phyloP scores from a whole-genome alignment of 2,797 vertebrate species.

The Cephalopachus bancanus region DNA sequence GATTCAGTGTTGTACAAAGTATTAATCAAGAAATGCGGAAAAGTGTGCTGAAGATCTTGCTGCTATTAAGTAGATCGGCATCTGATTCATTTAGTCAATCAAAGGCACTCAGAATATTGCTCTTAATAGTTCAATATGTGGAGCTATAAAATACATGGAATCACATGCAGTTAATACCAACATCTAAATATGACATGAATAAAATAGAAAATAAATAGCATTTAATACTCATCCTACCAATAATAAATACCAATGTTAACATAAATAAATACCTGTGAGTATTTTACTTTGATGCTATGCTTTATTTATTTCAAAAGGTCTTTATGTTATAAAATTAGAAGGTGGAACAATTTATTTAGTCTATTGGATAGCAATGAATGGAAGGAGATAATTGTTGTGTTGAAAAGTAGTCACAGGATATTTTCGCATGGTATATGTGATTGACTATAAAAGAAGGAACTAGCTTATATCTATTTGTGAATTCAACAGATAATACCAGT shows the following conservation, averaged over 20 bases:
- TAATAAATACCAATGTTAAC: constrained; percentile 16
- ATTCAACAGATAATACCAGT: not conserved
- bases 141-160: not conserved
- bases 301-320: not conserved
- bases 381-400: not conserved
- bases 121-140: constrained; percentile 46
- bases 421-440: not conserved
- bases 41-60: constrained; percentile 3
- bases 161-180: constrained; percentile 3
- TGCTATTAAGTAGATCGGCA: constrained; percentile 11
- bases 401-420: not conserved
- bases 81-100: constrained; percentile 36
- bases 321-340: not conserved
- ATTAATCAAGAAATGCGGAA: constrained; percentile 75
- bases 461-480: not conserved
- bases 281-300: not conserved
- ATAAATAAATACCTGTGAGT: not conserved
- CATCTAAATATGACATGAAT: not conserved
- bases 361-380: not conserved
- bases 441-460: not conserved
- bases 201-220: constrained; percentile 55
- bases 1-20: constrained; percentile 50
- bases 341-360: not conserved
- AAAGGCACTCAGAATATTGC: constrained; percentile 63
- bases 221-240: not conserved